Percentiles rank a stretch among this genome's conserved stretches.
These are phyloP conservation scores for Tachina grossa DNA, from an alignment of 2,888 invertebrate genomes.

Conservation along the genomic window DNA sequence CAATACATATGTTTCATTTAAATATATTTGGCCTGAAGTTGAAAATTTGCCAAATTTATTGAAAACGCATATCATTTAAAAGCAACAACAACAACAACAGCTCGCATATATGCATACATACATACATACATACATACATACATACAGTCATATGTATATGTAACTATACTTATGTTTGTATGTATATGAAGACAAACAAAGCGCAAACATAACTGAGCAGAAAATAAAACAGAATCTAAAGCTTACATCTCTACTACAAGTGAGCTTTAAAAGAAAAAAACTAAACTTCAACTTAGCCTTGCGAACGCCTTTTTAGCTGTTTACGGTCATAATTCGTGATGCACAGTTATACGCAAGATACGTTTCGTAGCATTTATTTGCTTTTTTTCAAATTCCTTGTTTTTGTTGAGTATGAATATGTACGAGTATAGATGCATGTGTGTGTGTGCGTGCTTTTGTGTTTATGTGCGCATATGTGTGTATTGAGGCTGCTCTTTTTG, in stretches of 20 bases:
- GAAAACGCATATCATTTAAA: conserved; percentile 70
- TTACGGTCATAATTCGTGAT: conserved; percentile 72
- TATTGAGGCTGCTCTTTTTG: conserved; percentile 1
- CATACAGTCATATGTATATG: neutral
- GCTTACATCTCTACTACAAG: conserved; percentile 31
- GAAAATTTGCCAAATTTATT: conserved; percentile 67
- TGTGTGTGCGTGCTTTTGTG: neutral
- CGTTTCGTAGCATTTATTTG: conserved; percentile 44
- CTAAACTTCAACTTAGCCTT: conserved; percentile 61
- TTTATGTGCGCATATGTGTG: neutral
- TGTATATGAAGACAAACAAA: conserved; percentile 1
- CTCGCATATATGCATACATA: neutral
- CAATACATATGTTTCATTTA: conserved; percentile 50
- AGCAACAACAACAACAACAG: conserved; percentile 55
- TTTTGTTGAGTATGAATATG: too few species aligned
- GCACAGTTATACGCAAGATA: conserved; percentile 72
- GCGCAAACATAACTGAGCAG: conserved; percentile 16
- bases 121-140: neutral
- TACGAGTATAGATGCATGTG: too few species aligned
- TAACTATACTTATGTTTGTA: too few species aligned
- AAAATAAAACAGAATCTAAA: conserved; percentile 11
- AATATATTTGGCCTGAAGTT: conserved; percentile 65
- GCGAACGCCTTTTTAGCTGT: conserved; percentile 60
- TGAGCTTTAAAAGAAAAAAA: neutral
- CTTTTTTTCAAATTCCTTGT: conserved; percentile 14